Percentiles rank a stretch among this genome's conserved stretches.
phyloP scores from a whole-genome alignment of 2,888 invertebrate genomes.

The Apodemia duryi region DNA sequence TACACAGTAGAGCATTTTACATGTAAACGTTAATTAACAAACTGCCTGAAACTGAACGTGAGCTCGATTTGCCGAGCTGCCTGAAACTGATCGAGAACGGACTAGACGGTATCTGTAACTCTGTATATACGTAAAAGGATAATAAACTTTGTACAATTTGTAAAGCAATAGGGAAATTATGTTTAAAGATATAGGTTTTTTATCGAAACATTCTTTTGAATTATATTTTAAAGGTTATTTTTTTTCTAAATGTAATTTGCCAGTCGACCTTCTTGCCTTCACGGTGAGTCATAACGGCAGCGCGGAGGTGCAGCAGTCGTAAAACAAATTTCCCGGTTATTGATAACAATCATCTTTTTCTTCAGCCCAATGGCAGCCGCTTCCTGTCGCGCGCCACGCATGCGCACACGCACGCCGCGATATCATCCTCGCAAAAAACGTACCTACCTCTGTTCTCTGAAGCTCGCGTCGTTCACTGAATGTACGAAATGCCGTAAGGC shows the following conservation, averaged over 20 bases:
- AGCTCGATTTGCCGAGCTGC: too few relatives aligned
- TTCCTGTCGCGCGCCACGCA: slow-evolving; percentile 13
- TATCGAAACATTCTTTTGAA: neutral
- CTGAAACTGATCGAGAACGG: too few relatives aligned
- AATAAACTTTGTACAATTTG: too few relatives aligned
- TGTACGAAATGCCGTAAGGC: neutral
- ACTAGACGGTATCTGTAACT: neutral
- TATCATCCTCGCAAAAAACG: slow-evolving; percentile 1
- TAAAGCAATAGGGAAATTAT: too few relatives aligned
- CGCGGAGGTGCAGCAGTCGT: neutral
- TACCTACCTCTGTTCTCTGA: neutral
- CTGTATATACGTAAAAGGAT: too few relatives aligned
- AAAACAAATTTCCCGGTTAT: slow-evolving; percentile 5
- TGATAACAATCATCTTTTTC: slow-evolving; percentile 7
- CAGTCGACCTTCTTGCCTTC: slow-evolving; percentile 21
- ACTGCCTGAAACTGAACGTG: too few relatives aligned
- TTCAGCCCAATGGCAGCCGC: neutral
- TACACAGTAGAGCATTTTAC: too few relatives aligned
- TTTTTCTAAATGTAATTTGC: slow-evolving; percentile 10
- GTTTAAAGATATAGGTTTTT: neutral
- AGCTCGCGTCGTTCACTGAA: neutral
- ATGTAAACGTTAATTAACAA: too few relatives aligned
- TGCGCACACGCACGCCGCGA: slow-evolving; percentile 7
- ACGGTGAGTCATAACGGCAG: neutral
- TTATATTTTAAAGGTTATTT: neutral